Evolutionary conservation across 2,797 vertebrate species (phyloP).

Genomic region (Scolopax rusticola): DNA sequence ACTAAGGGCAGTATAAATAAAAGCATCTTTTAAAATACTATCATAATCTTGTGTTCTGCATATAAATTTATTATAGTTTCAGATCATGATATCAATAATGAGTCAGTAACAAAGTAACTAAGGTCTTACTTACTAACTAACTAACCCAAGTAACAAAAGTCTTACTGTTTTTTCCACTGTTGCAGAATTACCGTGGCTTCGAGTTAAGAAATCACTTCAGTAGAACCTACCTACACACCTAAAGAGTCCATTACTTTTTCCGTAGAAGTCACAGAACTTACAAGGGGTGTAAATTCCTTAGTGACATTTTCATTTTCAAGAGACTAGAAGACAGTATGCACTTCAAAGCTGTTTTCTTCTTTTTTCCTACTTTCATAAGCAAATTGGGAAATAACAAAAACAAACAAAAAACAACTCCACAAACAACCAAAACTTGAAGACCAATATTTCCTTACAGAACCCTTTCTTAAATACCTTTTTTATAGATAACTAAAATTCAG

Average conservation of each 20-base stretch:
- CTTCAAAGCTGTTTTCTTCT: not conserved
- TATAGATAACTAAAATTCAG: not conserved
- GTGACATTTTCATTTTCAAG: not conserved
- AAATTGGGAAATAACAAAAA: not conserved
- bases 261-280: rapidly evolving
- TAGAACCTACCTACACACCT: not conserved
- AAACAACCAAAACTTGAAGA: not conserved
- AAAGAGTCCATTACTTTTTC: not conserved
- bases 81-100: not conserved
- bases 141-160: not conserved
- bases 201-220: not conserved
- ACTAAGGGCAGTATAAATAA: not conserved
- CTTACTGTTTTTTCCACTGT: not conserved
- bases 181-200: not conserved
- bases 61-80: not conserved
- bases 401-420: too few relatives aligned
- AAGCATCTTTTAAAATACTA: not conserved
- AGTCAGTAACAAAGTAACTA: not conserved
- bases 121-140: too few relatives aligned
- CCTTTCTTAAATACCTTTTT: not conserved
- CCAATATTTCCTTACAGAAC: not conserved
- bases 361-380: not conserved
- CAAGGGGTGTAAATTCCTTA: not conserved
- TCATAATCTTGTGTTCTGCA: not conserved
- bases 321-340: not conserved